Evolutionary conservation across 2,888 invertebrate species (phyloP), one percentile per base, ranked within the genome.

Genomic region (Agriopis aurantiaria): DNA sequence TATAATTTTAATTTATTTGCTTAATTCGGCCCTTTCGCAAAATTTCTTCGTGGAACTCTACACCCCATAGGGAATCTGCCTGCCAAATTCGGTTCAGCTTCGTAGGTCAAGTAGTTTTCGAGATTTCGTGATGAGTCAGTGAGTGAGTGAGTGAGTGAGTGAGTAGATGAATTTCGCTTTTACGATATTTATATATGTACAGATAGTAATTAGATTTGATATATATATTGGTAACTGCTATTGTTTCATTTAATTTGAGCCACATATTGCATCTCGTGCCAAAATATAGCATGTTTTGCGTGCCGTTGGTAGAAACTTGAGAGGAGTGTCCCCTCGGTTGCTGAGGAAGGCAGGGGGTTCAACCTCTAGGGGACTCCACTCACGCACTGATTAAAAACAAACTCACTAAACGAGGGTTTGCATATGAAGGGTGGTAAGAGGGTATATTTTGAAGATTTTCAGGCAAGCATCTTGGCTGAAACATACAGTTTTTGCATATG

Each of bases 341-440:
- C 51, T 40, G n/a, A 56, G 68, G 74, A 72, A 71, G 66, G 69
- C 75, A 83, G 81, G 82, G 82, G 76, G 33, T 56, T 71, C 78
- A 78, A 72, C 79, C 84, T 79, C 81, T 75, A 81, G 87, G 88
- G 85, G 79, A 83, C 82, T 91, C 91, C 92, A 89, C 82, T 84
- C 84, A 82, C 83, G 87, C 88, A 87, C 92, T 92, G 93, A 93
- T 93, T 93, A 93, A 90, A 92, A 91, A 90, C 88, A 92, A 92
- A 91, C 90, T 87, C 84, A 83, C 82, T 85, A 85, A 85, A 83
- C 81, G 78, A 84, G 87, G 86, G 88, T 83, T 82, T 84, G 81
- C 83, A 81, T 83, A 81, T 78, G 66, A 67, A 72, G 80, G 81
- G 80, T 61, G 82, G 80, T 77, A 75, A 76, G 78, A 69, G 52